A percentile compares a stretch with the other conserved stretches of the same genome.
Evolutionary conservation across 2,113 vertebrate genomes (phyloP).

Genomic region (Cephalopterus ornatus): DNA sequence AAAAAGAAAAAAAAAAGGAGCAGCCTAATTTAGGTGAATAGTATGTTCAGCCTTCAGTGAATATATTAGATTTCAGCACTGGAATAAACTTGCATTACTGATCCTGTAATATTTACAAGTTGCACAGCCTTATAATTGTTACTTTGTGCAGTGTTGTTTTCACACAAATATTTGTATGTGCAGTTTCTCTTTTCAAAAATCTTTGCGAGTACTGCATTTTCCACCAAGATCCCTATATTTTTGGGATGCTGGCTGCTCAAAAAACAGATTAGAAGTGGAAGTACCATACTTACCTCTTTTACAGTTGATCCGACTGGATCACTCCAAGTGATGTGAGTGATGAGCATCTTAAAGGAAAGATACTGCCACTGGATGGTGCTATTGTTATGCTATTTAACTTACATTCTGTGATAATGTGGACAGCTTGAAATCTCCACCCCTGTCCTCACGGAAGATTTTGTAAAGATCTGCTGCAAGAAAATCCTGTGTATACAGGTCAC

Average conservation of each 20-base stretch:
- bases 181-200: background rate
- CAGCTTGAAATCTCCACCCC: background rate
- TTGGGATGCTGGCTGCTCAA: background rate
- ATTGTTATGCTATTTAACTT: conserved; percentile 5
- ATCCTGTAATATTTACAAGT: background rate
- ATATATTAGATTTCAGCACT: background rate
- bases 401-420: background rate
- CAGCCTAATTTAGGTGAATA: background rate
- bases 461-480: background rate
- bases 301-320: background rate
- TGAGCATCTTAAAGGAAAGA: background rate
- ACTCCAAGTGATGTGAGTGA: background rate
- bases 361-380: conserved; percentile 64
- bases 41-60: background rate
- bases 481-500: background rate
- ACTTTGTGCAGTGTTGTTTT: background rate
- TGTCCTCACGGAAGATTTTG: background rate
- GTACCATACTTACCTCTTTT: background rate
- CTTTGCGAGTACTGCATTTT: background rate
- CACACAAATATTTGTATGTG: background rate
- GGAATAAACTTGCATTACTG: background rate
- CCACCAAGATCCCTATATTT: background rate
- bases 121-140: background rate
- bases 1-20: background rate
- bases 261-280: background rate